Percentiles rank a stretch among this genome's conserved stretches.
phyloP scores from a whole-genome alignment of 2,888 invertebrate species.

The Ophion costatus region DNA sequence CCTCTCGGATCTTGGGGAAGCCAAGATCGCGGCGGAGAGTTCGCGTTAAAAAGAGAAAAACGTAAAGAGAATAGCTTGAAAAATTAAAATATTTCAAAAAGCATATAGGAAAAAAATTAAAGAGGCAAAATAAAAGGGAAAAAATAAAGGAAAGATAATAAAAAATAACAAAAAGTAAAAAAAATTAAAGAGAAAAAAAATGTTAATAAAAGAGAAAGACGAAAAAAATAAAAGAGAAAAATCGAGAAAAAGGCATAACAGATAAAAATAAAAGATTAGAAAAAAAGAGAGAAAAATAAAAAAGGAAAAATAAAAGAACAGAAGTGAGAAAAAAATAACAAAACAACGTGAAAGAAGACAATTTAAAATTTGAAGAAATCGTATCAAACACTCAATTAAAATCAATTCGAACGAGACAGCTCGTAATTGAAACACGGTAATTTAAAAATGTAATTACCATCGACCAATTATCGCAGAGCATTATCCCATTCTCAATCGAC shows the following conservation, averaged over 20 bases:
- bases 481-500: not conserved
- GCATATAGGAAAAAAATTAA: not conserved
- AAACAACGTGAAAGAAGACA: too few species aligned
- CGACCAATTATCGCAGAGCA: not conserved
- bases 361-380: too few species aligned
- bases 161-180: not conserved
- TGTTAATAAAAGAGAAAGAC: not conserved
- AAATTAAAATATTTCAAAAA: not conserved
- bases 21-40: not conserved
- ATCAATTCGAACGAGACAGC: conserved; percentile 15
- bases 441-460: not conserved
- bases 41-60: too few species aligned
- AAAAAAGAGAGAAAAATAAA: not conserved
- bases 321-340: too few species aligned
- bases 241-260: not conserved
- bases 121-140: not conserved
- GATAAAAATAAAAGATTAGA: not conserved
- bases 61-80: not conserved
- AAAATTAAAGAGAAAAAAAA: not conserved
- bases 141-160: not conserved
- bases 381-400: not conserved
- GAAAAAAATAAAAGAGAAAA: not conserved
- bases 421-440: conserved; percentile 31
- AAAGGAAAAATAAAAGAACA: not conserved
- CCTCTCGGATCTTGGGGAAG: conserved; percentile 2